Percentiles rank a stretch among this genome's conserved stretches.
These are phyloP conservation scores for Pollimyrus isidori DNA, from an alignment of 2,113 vertebrate genomes.

Conservation along the genomic window DNA sequence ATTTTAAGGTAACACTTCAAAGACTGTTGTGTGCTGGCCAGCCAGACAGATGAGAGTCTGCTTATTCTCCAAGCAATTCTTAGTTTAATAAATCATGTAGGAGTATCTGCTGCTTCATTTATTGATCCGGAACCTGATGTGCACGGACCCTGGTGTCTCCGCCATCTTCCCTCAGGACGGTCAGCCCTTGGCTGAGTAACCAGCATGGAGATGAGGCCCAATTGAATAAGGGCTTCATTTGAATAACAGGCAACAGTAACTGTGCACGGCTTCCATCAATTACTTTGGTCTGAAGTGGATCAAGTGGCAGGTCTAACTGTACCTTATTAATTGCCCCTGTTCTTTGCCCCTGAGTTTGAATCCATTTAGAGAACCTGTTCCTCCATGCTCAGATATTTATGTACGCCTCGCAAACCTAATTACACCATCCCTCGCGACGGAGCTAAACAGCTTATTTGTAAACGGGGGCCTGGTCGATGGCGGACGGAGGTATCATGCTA, in stretches of 20 bases:
- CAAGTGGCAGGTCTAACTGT: conserved; percentile 52
- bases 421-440: conserved; percentile 41
- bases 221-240: conserved; percentile 49
- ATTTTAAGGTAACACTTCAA: background rate
- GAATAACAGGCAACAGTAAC: conserved; percentile 46
- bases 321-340: conserved; percentile 54
- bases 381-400: conserved; percentile 56
- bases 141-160: background rate
- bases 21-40: background rate
- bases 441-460: conserved; percentile 63
- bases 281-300: conserved; percentile 35
- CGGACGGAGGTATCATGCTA: conserved; percentile 34
- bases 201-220: conserved; percentile 30
- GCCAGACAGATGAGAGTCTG: background rate
- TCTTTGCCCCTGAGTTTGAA: conserved; percentile 36
- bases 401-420: conserved; percentile 58
- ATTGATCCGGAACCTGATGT: background rate
- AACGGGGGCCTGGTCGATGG: conserved; percentile 43
- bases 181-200: conserved; percentile 17
- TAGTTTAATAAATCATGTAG: background rate
- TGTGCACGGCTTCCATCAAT: conserved; percentile 45
- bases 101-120: background rate
- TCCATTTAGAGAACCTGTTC: conserved; percentile 45
- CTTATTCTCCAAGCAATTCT: background rate
- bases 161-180: background rate